These are phyloP conservation scores for Leptopilina drosophilae DNA, from an alignment of 2,888 invertebrate genomes.

Conservation along the genomic window DNA sequence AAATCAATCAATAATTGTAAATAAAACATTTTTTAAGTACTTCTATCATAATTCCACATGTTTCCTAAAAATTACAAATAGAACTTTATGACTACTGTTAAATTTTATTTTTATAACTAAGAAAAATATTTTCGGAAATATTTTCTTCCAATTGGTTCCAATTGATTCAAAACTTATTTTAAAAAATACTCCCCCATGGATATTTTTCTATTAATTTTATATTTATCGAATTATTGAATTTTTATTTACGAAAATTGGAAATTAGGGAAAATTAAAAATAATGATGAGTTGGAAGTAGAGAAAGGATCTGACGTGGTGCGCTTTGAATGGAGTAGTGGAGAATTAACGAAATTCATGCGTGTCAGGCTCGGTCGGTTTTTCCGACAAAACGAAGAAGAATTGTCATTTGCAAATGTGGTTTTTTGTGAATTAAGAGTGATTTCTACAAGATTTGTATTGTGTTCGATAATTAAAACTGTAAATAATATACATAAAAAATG, in stretches of 20 bases:
- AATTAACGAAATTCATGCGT: slow-evolving; percentile 53
- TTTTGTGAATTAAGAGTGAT: slow-evolving; percentile 2
- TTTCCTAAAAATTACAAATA: too few species aligned
- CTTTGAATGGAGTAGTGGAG: slow-evolving; percentile 59
- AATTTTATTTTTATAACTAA: too few species aligned
- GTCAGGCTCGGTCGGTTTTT: slow-evolving; percentile 20
- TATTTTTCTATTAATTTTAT: too few species aligned
- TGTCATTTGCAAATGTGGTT: slow-evolving; percentile 26
- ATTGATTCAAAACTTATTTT: too few species aligned
- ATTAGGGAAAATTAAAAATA: not conserved
- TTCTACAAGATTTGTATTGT: not conserved
- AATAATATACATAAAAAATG: slow-evolving; percentile 81
- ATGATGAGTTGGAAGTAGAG: slow-evolving; percentile 48
- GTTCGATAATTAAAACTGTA: slow-evolving; percentile 5
- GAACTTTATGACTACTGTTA: too few species aligned
- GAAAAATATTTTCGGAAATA: too few species aligned
- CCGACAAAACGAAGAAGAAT: not conserved
- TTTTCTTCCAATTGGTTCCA: too few species aligned
- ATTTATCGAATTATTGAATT: not conserved
- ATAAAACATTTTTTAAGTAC: too few species aligned
- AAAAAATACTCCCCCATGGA: too few species aligned
- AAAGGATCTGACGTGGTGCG: slow-evolving; percentile 69
- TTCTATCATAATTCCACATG: too few species aligned
- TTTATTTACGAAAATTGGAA: not conserved
- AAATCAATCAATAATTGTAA: too few species aligned